phyloP scores from a whole-genome alignment of 2,888 invertebrate species.

The Chorisops tibialis region DNA sequence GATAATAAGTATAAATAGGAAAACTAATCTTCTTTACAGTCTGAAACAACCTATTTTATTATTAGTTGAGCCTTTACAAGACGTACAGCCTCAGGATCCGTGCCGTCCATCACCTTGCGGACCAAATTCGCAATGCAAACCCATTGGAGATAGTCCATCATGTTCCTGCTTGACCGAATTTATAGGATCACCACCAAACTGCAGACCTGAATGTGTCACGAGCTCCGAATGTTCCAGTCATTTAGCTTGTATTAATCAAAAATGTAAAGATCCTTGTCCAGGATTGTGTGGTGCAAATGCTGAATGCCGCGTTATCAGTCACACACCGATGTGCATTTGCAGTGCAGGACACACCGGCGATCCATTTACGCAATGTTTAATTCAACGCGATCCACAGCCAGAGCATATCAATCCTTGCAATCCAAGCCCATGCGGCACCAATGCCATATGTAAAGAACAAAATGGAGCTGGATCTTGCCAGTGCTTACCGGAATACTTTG shows the following conservation, averaged over 20 bases:
- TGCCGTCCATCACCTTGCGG: slow-evolving; percentile 70
- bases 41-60: slow-evolving; percentile 5
- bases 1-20: slow-evolving; percentile 44
- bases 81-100: slow-evolving; percentile 50
- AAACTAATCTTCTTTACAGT: background rate
- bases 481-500: slow-evolving; percentile 67
- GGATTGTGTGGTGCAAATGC: slow-evolving; percentile 61
- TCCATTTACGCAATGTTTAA: slow-evolving; percentile 54
- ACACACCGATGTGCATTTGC: slow-evolving; percentile 61
- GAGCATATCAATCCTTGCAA: slow-evolving; percentile 52
- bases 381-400: slow-evolving; percentile 53
- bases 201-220: slow-evolving; percentile 64
- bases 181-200: slow-evolving; percentile 63
- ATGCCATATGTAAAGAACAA: slow-evolving; percentile 71
- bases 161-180: slow-evolving; percentile 60
- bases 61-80: slow-evolving; percentile 40
- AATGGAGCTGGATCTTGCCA: slow-evolving; percentile 70
- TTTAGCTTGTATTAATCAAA: slow-evolving; percentile 58
- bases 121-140: slow-evolving; percentile 64
- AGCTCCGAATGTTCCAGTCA: slow-evolving; percentile 61
- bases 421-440: slow-evolving; percentile 60
- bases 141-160: slow-evolving; percentile 49
- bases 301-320: slow-evolving; percentile 57
- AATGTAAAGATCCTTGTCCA: slow-evolving; percentile 60
- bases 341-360: slow-evolving; percentile 59